Evolutionary conservation across 2,113 vertebrate species (phyloP).

Genomic region (Oryzias celebensis): DNA sequence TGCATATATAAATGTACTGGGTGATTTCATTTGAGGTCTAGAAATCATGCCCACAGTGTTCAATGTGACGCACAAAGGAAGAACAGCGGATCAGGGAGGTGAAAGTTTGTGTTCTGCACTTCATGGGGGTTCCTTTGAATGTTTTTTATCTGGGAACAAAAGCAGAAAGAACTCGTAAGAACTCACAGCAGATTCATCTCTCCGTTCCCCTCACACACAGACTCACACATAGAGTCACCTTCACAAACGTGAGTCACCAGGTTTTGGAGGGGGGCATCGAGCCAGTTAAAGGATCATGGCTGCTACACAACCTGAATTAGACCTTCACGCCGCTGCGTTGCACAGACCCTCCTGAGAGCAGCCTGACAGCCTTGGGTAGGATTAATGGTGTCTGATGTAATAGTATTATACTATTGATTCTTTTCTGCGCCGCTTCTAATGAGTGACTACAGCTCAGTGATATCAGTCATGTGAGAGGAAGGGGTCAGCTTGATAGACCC

Average conservation of each 20-base stretch:
- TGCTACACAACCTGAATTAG: conserved; percentile 34
- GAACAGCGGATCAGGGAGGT: too few species aligned
- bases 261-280: conserved; percentile 10
- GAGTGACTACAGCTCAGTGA: conserved; percentile 29
- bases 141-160: too few species aligned
- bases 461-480: conserved; percentile 13
- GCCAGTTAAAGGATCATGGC: conserved; percentile 18
- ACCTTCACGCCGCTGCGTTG: conserved; percentile 23
- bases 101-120: not conserved
- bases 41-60: too few species aligned
- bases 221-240: not conserved
- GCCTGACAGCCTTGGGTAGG: conserved; percentile 8
- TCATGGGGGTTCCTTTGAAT: not conserved
- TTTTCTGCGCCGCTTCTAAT: conserved; percentile 23
- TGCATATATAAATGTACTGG: too few species aligned
- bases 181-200: not conserved
- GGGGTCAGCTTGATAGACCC: conserved; percentile 9
- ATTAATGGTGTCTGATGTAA: conserved; percentile 18
- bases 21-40: too few species aligned
- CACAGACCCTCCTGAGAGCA: conserved; percentile 23
- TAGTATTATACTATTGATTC: conserved; percentile 33
- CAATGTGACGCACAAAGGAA: too few species aligned
- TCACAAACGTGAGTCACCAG: conserved; percentile 22
- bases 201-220: not conserved
- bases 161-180: too few species aligned